Conservation (phyloP, 2,797 vertebrate genomes). For the Bucorvus abyssinicus region DNA sequence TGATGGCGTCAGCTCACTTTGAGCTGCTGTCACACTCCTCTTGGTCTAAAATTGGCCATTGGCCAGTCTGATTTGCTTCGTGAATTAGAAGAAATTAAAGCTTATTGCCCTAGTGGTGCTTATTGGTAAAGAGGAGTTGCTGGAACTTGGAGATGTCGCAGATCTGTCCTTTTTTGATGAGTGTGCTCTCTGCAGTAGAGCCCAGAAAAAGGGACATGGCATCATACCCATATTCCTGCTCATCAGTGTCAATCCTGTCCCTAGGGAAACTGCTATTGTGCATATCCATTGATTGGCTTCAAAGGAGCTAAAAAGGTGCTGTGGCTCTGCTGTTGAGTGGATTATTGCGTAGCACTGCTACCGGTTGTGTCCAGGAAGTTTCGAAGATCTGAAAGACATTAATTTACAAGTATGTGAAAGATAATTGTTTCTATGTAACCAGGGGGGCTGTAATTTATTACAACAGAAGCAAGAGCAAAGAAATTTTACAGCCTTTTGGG, state of each 20-base stretch:
- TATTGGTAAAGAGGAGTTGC: neutral
- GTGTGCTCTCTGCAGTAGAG: neutral
- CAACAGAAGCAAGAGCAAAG: neutral
- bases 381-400: neutral
- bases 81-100: conserved; percentile 4
- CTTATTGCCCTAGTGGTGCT: neutral
- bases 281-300: neutral
- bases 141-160: neutral
- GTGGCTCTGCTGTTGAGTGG: neutral
- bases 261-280: neutral
- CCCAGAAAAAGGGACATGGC: neutral
- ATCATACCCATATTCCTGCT: neutral
- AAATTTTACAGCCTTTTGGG: neutral
- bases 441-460: neutral
- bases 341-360: neutral
- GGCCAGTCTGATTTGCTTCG: neutral
- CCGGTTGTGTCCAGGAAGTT: neutral
- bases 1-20: neutral
- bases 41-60: neutral
- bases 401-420: neutral
- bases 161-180: neutral
- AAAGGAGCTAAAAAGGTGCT: neutral
- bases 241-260: neutral
- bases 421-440: neutral
- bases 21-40: neutral